Evolutionary conservation across 2,797 vertebrate genomes (phyloP).

Genomic region (Anguilla anguilla): DNA sequence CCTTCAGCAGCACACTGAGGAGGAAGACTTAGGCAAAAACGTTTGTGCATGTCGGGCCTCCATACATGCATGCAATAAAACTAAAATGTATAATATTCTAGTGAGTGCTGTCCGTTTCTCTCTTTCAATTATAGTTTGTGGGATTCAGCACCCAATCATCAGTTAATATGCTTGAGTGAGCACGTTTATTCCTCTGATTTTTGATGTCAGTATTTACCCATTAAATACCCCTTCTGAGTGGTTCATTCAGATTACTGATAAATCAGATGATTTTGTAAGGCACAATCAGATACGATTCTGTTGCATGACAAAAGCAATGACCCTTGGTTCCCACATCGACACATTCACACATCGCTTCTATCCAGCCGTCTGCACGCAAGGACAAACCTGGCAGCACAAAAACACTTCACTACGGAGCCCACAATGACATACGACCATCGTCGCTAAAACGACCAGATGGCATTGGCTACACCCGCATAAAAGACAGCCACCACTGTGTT

Average conservation of each 20-base stretch:
- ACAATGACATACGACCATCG: neutral
- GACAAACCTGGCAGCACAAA: neutral
- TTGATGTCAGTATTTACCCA: neutral
- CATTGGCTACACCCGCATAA: neutral
- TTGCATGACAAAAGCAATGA: neutral
- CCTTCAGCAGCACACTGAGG: too few relatives aligned
- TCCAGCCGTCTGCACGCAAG: neutral
- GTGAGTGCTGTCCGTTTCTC: too few relatives aligned
- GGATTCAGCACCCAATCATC: too few relatives aligned
- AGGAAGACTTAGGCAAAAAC: too few relatives aligned
- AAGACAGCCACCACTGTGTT: neutral
- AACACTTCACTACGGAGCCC: neutral
- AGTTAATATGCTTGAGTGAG: too few relatives aligned
- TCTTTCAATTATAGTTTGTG: too few relatives aligned
- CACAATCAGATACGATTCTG: neutral
- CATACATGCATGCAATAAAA: too few relatives aligned
- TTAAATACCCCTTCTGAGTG: neutral
- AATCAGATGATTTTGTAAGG: too few relatives aligned
- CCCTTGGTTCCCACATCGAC: too few relatives aligned
- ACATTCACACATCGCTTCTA: neutral
- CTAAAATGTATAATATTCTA: too few relatives aligned
- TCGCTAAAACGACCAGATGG: neutral
- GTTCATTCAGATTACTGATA: neutral
- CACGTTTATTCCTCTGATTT: neutral
- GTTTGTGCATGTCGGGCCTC: too few relatives aligned